Evolutionary conservation across 2,888 invertebrate species (phyloP), one percentile per base, ranked within the genome.

Genomic region (Stenoptilia bipunctidactyla): DNA sequence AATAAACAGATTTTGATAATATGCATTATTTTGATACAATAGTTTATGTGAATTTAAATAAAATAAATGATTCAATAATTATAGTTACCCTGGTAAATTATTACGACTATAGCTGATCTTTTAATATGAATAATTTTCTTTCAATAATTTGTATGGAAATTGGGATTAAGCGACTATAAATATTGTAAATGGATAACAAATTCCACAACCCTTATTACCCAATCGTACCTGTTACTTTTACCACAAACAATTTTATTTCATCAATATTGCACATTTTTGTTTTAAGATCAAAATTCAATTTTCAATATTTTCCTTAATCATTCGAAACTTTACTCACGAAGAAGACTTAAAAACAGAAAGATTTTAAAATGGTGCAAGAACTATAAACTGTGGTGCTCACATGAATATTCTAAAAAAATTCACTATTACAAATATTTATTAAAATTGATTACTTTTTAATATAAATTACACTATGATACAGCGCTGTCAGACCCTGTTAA

Each of bases 151-250:
- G 56, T 58, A 58, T 50, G 3, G 20, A 20, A 45, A 59, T 51
- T 46, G 58, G 64, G 58, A 57, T 55, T 54, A 51, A 66, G 69
- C 64, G 63, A 53, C 54, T 52, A 58, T 59, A 59, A 61, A 61
- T 61, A 64, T 67, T 70, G 67, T 75, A 77, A 72, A 83, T 62
- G 63, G 63, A 66, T 77, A 76, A 68, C 71, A 70, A 73, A 68
- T 70, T 65, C 72, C 80, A 83, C 80, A 84, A 83, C 83, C 75
- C 70, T 71, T 71, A 5, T 68, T 77, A 79, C 72, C 74, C 75
- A 74, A 67, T 63, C 65, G 60, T 61, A 72, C 69, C 63, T 73
- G 71, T 72, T 13, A 12, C 13, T 34, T 14, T 34, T 13, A 34
- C 14, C 14, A 34, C 4, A 33, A 33, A n/a, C n/a, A n/a, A 20